These are phyloP conservation scores for rat (Rattus norvegicus) DNA, from an alignment of 2,113 vertebrate species.

Conservation along the genomic window GRCr8 NC_086021.1:182805001-182805500, in stretches of 20 bases:
- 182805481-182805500: not conserved
- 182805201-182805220: not conserved
- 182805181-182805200: not conserved
- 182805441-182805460: not conserved
- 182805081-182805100: not conserved
- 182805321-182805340: constrained; percentile 3
- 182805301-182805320: constrained; percentile 58
- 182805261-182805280: constrained; percentile 84
- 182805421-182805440: not conserved
- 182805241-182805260: constrained; percentile 92
- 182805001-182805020: not conserved
- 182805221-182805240: constrained; percentile 4
- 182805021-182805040: not conserved
- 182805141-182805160: not conserved
- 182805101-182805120: not conserved
- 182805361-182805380: not conserved
- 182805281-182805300: constrained; percentile 78
- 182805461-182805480: not conserved
- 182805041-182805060: constrained; percentile 37
- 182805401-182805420: not conserved
- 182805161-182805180: not conserved
- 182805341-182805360: constrained; percentile 54
- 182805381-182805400: not conserved
- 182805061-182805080: not conserved
- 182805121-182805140: not conserved